Conservation (phyloP, 2,113 vertebrate species). For the Hymenochirus boettgeri region DNA sequence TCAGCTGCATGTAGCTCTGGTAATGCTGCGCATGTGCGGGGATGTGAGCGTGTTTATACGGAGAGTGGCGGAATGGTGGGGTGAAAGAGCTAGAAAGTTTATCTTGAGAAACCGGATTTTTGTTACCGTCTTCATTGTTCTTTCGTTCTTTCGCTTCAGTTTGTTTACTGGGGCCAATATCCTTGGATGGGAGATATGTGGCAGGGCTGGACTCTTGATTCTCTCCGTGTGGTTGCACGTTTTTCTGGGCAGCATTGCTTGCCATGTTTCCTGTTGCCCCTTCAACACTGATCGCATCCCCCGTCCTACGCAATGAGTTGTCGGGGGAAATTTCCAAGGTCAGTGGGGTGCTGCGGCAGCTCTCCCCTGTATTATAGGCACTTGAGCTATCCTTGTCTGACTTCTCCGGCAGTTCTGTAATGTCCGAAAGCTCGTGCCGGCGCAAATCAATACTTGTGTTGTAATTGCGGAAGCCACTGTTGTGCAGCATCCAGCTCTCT, state of each 20-base stretch:
- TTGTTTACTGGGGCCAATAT: conserved; percentile 59
- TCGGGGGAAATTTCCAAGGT: conserved; percentile 89
- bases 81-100: conserved; percentile 51
- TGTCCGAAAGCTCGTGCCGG: conserved; percentile 86
- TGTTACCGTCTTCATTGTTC: conserved; percentile 57
- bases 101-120: conserved; percentile 52
- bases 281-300: conserved; percentile 53
- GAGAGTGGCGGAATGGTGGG: conserved; percentile 67
- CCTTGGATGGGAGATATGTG: conserved; percentile 59
- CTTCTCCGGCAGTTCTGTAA: conserved; percentile 91
- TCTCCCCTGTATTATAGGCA: conserved; percentile 94
- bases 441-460: conserved; percentile 79
- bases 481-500: conserved; percentile 90
- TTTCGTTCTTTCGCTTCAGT: conserved; percentile 67
- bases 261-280: conserved; percentile 45
- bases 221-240: conserved; percentile 64
- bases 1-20: conserved; percentile 98
- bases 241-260: conserved; percentile 53
- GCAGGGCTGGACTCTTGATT: conserved; percentile 60
- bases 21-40: conserved; percentile 95
- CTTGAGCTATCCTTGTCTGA: conserved; percentile 97
- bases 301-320: conserved; percentile 75
- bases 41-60: conserved; percentile 93
- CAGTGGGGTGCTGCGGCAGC: conserved; percentile 93
- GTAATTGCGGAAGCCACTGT: conserved; percentile 86